These are phyloP conservation scores for Solen grandis DNA, from an alignment of 1,140 invertebrate genomes.

Conservation along the genomic window DNA sequence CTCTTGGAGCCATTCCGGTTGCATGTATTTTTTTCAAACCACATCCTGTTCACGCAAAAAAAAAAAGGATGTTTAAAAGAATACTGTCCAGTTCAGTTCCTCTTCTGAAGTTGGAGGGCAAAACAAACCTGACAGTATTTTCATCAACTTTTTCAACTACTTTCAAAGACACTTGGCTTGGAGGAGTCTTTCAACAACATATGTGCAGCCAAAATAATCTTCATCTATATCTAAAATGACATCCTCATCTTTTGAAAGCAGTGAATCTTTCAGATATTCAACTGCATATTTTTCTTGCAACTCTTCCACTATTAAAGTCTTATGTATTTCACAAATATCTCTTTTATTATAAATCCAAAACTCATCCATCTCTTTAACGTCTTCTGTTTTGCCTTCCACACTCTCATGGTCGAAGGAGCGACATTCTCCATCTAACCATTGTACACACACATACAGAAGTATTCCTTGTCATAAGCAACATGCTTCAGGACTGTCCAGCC, in stretches of 20 bases:
- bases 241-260: slow-evolving; percentile 49
- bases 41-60: not conserved
- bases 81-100: slow-evolving; percentile 46
- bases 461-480: no score
- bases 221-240: slow-evolving; percentile 78
- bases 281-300: no score
- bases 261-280: slow-evolving; percentile 44
- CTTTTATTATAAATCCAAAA: not conserved
- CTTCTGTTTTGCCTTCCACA: not conserved
- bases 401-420: not conserved
- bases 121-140: slow-evolving; percentile 43
- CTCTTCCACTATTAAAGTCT: slow-evolving; percentile 41
- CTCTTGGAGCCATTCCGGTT: slow-evolving; percentile 13
- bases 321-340: slow-evolving; percentile 48
- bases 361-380: not conserved
- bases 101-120: slow-evolving; percentile 58
- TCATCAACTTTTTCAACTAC: slow-evolving; percentile 37
- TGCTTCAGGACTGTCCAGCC: no score
- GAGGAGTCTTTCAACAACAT: slow-evolving; percentile 58
- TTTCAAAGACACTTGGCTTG: slow-evolving; percentile 41
- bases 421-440: slow-evolving; percentile 26
- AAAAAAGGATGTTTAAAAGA: slow-evolving; percentile 32
- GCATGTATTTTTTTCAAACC: slow-evolving; percentile 7
- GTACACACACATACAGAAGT: slow-evolving; percentile 55
- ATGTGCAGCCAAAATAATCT: slow-evolving; percentile 72